These are phyloP conservation scores for Scomberomorus guttatus DNA, from an alignment of 2,797 vertebrate species.

Conservation along the genomic window DNA sequence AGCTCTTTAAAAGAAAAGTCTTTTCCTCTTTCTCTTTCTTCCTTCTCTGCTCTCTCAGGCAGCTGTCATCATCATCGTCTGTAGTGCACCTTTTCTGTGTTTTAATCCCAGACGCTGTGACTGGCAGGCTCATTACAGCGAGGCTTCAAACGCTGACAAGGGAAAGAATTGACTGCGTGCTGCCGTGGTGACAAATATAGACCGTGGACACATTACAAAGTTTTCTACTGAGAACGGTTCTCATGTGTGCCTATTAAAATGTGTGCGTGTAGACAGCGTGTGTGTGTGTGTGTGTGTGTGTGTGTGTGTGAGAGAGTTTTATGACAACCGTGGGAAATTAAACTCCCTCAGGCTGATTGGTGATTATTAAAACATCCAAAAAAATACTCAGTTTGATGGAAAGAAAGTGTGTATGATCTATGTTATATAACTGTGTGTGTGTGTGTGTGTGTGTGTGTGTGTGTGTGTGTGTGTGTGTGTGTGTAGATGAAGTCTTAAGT, in stretches of 20 bases:
- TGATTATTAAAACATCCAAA: conserved; percentile 19
- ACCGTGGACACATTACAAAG: not conserved
- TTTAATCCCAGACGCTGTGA: conserved; percentile 46
- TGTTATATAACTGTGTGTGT: conserved; percentile 14
- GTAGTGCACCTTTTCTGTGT: not conserved
- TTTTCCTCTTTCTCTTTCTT: not conserved
- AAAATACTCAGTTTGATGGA: conserved; percentile 8
- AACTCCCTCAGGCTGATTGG: conserved; percentile 27
- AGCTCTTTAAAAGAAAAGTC: not conserved
- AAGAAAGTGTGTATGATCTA: not conserved
- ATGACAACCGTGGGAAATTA: conserved; percentile 55
- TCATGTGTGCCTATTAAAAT: not conserved
- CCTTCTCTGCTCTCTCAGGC: not conserved
- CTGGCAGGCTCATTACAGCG: conserved; percentile 51
- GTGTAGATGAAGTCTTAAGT: conserved; percentile 24
- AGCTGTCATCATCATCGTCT: conserved; percentile 5
- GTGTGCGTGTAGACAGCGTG: not conserved
- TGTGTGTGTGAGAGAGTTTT: conserved; percentile 4
- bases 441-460: conserved; percentile 2
- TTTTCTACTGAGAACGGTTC: not conserved
- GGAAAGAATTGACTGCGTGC: not conserved
- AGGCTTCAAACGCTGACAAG: conserved; percentile 27
- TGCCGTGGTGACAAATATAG: conserved; percentile 25
- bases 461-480: conserved; percentile 15
- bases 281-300: not conserved